phyloP scores from a whole-genome alignment of 2,797 vertebrate genomes.

The Ispidina lecontei region DNA sequence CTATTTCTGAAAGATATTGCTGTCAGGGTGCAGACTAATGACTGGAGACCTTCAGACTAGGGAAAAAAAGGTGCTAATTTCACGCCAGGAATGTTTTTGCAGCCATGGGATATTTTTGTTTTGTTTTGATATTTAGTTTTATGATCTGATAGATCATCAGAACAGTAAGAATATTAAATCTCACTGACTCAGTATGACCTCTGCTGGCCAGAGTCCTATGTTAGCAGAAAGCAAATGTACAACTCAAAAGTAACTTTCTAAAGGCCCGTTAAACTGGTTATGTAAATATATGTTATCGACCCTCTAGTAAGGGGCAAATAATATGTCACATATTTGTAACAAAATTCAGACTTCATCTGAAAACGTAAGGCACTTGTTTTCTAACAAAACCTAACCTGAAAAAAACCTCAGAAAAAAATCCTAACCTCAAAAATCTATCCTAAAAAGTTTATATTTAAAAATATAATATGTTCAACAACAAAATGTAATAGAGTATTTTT shows the following conservation, averaged over 20 bases:
- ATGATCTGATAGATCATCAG: neutral
- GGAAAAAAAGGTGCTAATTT: neutral
- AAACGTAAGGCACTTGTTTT: neutral
- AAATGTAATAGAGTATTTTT: neutral
- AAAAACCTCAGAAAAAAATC: too few relatives aligned
- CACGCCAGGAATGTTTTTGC: rapidly evolving
- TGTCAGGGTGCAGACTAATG: neutral
- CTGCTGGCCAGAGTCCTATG: slow-evolving; percentile 23
- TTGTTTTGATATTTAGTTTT: too few relatives aligned
- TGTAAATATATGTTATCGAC: too few relatives aligned
- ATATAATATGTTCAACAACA: neutral
- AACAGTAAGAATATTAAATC: neutral
- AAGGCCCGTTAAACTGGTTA: neutral
- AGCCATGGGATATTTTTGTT: neutral
- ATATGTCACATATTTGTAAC: neutral
- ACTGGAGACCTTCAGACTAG: neutral
- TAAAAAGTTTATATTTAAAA: neutral
- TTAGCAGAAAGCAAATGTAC: neutral
- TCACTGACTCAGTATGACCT: slow-evolving; percentile 42
- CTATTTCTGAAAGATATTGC: too few relatives aligned
- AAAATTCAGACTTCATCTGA: neutral
- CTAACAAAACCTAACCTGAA: neutral
- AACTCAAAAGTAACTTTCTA: neutral
- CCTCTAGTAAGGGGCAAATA: neutral
- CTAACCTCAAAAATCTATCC: neutral